Conservation (phyloP, 2,113 vertebrate species). For the Erythrocercus mccallii region DNA sequence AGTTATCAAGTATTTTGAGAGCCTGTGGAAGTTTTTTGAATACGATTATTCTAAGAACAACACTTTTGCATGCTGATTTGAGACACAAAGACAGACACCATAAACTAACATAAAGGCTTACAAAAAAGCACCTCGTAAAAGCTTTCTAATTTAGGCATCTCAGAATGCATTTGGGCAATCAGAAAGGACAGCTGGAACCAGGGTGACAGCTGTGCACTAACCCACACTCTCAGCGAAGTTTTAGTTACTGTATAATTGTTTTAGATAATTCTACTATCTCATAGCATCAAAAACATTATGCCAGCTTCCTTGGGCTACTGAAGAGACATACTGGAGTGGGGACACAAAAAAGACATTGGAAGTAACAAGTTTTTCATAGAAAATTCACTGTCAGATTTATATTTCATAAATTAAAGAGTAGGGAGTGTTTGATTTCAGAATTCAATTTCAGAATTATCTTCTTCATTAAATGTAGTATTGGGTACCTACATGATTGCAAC, state of each 20-base stretch:
- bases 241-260: neutral
- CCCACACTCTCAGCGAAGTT: neutral
- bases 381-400: neutral
- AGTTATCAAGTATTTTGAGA: neutral
- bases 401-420: neutral
- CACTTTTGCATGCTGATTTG: neutral
- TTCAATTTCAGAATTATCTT: neutral
- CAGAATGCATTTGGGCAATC: neutral
- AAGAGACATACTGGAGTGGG: neutral
- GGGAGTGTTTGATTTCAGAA: neutral
- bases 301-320: neutral
- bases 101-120: neutral
- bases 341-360: neutral
- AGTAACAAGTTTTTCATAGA: neutral
- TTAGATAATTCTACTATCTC: neutral
- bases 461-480: neutral
- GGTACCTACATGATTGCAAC: fast-evolving
- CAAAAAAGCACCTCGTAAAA: neutral
- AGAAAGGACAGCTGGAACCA: neutral
- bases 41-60: neutral
- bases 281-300: neutral
- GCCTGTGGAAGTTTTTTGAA: neutral
- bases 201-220: neutral
- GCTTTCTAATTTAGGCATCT: neutral
- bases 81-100: neutral